Percentiles rank a stretch among this genome's conserved stretches.
Evolutionary conservation across 2,888 invertebrate species (phyloP).

Genomic region (Drosophila melanocephala): DNA sequence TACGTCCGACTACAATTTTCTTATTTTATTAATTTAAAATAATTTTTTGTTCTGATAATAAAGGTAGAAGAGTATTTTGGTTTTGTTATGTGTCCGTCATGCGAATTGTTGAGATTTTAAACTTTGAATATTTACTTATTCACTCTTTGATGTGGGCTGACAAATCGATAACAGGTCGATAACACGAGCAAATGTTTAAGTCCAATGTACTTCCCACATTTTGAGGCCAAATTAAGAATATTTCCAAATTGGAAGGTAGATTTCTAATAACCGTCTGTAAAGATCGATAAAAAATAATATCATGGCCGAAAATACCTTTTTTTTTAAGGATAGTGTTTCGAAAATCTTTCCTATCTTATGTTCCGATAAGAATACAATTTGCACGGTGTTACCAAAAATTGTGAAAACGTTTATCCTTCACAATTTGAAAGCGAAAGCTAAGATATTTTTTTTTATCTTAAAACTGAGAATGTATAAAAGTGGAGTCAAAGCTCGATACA

Average conservation of each 20-base stretch:
- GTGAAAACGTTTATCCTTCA: not conserved
- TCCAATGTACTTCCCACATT: not conserved
- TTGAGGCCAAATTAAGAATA: not conserved
- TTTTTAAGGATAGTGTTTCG: too few relatives aligned
- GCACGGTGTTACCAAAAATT: not conserved
- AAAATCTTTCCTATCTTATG: not conserved
- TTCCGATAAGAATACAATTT: too few relatives aligned
- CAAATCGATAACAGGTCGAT: not conserved
- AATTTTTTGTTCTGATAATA: not conserved
- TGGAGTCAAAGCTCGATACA: not conserved
- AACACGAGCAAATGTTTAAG: not conserved
- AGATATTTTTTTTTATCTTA: not conserved
- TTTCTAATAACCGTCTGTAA: not conserved
- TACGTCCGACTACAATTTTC: too few relatives aligned
- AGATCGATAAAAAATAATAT: not conserved
- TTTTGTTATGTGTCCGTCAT: not conserved
- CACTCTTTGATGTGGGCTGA: not conserved
- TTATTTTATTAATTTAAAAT: too few relatives aligned
- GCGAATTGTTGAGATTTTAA: not conserved
- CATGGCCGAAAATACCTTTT: not conserved
- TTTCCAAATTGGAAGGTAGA: not conserved
- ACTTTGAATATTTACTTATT: not conserved
- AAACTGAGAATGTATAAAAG: not conserved
- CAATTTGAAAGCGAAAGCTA: not conserved
- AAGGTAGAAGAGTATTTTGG: not conserved